Percentiles rank a stretch among this genome's conserved stretches.
Conservation (phyloP, 1,140 invertebrate genomes). For the Bilobella aurantiaca region DNA sequence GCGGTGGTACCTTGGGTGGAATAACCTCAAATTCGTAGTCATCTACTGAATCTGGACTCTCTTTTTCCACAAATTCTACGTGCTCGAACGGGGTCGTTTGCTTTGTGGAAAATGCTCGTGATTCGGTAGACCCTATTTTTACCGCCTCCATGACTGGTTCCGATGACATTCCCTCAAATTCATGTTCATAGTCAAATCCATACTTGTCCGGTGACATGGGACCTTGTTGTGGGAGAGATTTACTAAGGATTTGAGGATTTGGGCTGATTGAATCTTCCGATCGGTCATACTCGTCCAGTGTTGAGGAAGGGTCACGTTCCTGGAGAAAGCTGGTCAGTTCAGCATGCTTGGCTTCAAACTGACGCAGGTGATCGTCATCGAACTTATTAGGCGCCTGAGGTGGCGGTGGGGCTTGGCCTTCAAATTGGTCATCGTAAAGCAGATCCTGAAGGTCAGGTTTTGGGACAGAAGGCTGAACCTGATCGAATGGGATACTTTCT, state of each 20-base stretch:
- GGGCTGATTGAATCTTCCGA: slow-evolving; percentile 10
- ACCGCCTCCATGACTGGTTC: not conserved
- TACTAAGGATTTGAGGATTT: too few species aligned
- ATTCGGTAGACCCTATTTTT: not conserved
- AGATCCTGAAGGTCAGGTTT: not conserved
- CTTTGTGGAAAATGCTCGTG: not conserved
- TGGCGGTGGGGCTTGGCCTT: not conserved
- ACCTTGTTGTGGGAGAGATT: too few species aligned
- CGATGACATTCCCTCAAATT: not conserved
- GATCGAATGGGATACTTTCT: not conserved
- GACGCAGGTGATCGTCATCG: slow-evolving; percentile 24
- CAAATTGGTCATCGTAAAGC: not conserved
- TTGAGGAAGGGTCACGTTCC: slow-evolving; percentile 11
- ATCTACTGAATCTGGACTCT: slow-evolving; percentile 1
- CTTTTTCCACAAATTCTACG: not conserved
- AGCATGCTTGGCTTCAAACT: slow-evolving; percentile 25
- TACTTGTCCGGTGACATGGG: not conserved
- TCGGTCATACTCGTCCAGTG: slow-evolving; percentile 2
- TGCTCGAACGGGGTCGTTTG: not conserved
- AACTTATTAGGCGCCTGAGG: slow-evolving; percentile 1
- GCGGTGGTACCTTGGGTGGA: not conserved
- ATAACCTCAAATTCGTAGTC: slow-evolving; percentile 1
- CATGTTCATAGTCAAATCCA: slow-evolving; percentile 5
- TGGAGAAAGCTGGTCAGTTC: slow-evolving; percentile 26
- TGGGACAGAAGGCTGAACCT: not conserved